These are phyloP conservation scores for Amblyjoppa fuscipennis DNA, from an alignment of 2,888 invertebrate genomes.

Conservation along the genomic window DNA sequence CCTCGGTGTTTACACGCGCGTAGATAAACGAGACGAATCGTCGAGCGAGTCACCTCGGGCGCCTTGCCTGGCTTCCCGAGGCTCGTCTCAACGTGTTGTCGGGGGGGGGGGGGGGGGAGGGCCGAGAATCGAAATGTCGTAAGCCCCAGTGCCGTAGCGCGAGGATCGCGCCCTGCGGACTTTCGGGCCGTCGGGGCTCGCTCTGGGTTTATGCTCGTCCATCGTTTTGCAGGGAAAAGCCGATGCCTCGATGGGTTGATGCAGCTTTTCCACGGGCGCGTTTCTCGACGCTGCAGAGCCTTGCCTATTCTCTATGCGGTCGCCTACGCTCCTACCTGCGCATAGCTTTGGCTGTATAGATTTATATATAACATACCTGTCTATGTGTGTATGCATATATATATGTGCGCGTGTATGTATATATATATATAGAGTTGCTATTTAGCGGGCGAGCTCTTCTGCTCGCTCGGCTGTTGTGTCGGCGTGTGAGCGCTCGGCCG, in stretches of 20 bases:
- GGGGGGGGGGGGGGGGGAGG: no score
- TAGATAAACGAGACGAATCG: conserved; percentile 5
- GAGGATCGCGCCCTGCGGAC: no score
- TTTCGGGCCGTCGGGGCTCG: no score
- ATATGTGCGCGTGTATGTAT: no score
- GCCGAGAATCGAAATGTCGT: no score
- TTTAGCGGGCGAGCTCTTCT: conserved; percentile 32
- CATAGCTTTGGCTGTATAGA: no score
- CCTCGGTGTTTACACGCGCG: conserved; percentile 36
- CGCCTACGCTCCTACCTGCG: no score
- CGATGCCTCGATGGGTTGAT: conserved; percentile 43
- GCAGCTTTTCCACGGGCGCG: not conserved
- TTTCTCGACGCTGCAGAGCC: no score
- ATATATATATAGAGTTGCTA: not conserved
- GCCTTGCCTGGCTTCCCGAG: conserved; percentile 52
- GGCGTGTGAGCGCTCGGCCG: conserved; percentile 49
- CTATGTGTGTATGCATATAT: no score
- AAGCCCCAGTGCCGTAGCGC: not conserved
- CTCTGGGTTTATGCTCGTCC: not conserved
- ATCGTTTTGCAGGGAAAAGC: not conserved
- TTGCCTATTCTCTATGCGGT: no score
- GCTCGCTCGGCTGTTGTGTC: conserved; percentile 44
- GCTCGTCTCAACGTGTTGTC: not conserved
- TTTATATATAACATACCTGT: no score
- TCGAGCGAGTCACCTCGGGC: conserved; percentile 18